Base-by-base conservation (phyloP, 2,888 invertebrate genomes). In the Lordiphosa fenestrarum region DNA sequence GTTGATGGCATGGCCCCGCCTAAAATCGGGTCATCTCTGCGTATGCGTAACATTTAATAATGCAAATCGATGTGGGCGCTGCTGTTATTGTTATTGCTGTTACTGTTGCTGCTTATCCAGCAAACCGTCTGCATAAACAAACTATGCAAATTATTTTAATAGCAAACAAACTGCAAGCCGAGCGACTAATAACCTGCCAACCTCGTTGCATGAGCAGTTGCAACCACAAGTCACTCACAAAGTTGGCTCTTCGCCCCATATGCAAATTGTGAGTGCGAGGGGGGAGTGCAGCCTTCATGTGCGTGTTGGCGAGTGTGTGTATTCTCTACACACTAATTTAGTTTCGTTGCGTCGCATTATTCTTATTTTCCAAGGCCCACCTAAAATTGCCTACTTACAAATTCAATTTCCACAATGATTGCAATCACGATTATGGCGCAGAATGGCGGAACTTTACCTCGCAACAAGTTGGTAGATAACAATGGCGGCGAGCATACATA, bases 371-470 rank as follows among this genome's bases (percentile, higher is more conserved):
- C 66, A 58, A 67, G 57, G 12, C 37, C 37, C 30, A 33, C 42
- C 70, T 51, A 56, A 74, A 66, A 74, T 74, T 74, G 74, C 74
- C 74, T 74, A 71, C 77, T 77, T 77, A 77, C 65, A 77, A 74
- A 74, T 74, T 74, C 74, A 77, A 74, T 74, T 74, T 74, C 73
- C 68, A 76, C 65, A 74, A 76, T 71, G 77, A 74, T 71, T 73
- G 74, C 74, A 74, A 74, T 73, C 71, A 68, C 68, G 55, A 66
- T 53, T 64, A 63, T 66, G 46, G 63, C 49, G 9, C 30, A 30
- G 30, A 30, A 30, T 30, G 30, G 30, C 9, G 30, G 30, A 30
- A 30, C 30, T 30, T 30, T 30, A 9, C 30, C 30, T 30, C 30
- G 30, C 30, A 30, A 30, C 44, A 44, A 33, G 44, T 44, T 30